A percentile compares a stretch with the other conserved stretches of the same genome.
Evolutionary conservation across 2,888 invertebrate species (phyloP).

Genomic region (Platycheirus rosarum): DNA sequence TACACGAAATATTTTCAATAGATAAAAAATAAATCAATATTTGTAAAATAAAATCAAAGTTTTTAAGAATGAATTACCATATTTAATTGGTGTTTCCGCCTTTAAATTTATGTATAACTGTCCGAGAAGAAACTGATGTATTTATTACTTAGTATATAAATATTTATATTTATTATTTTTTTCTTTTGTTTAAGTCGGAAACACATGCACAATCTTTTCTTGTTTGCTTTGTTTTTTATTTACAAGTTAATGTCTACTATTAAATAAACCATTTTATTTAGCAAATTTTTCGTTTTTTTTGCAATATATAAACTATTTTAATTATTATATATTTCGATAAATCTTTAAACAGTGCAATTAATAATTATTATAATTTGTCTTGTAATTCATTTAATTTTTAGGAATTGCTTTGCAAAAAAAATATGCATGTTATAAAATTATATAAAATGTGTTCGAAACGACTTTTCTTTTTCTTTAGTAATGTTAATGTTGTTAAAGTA

Average conservation of each 20-base stretch:
- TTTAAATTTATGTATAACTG: slow-evolving; percentile 25
- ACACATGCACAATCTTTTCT: slow-evolving; percentile 52
- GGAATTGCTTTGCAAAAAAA: slow-evolving; percentile 34
- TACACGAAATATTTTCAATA: slow-evolving; percentile 19
- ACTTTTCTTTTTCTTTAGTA: slow-evolving; percentile 49
- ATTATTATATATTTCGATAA: slow-evolving; percentile 18
- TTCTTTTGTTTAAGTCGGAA: slow-evolving; percentile 45
- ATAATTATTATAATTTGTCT: slow-evolving; percentile 38
- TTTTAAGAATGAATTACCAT: slow-evolving; percentile 26
- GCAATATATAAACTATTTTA: slow-evolving; percentile 14
- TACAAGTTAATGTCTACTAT: too few species aligned
- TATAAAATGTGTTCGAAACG: slow-evolving; percentile 37
- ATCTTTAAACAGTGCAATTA: slow-evolving; percentile 58
- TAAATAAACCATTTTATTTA: neutral
- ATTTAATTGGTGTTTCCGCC: slow-evolving; percentile 50
- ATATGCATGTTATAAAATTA: neutral
- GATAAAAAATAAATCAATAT: slow-evolving; percentile 14
- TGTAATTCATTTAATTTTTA: slow-evolving; percentile 34
- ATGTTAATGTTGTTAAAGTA: slow-evolving; percentile 66
- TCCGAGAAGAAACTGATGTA: slow-evolving; percentile 45
- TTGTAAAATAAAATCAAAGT: slow-evolving; percentile 40
- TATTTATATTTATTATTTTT: slow-evolving; percentile 15
- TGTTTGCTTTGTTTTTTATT: slow-evolving; percentile 23
- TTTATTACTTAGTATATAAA: slow-evolving; percentile 39
- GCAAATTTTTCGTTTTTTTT: too few species aligned